Evolutionary conservation across 1,140 invertebrate species (phyloP).

Genomic region (Drosophila kikkawai): DNA sequence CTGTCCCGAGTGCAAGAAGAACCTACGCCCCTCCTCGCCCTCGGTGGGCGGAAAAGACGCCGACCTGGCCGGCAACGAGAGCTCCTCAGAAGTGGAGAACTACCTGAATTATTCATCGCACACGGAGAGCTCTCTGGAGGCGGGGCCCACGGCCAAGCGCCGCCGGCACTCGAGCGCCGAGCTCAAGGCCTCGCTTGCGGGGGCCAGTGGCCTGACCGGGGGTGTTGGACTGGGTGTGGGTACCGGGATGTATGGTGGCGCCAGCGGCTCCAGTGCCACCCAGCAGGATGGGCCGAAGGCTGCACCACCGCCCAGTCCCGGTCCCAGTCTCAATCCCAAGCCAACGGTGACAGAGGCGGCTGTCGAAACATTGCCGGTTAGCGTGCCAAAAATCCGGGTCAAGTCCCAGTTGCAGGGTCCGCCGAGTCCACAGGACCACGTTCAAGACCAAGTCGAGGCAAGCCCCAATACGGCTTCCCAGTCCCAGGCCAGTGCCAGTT

Average conservation of each 20-base stretch:
- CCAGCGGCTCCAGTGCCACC: constrained; percentile 40
- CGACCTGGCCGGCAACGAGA: constrained; percentile 75
- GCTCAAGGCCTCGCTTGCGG: constrained; percentile 48
- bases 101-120: constrained; percentile 81
- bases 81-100: constrained; percentile 80
- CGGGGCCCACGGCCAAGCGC: constrained; percentile 69
- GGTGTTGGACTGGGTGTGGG: constrained; percentile 8
- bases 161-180: constrained; percentile 75
- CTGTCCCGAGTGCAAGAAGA: constrained; percentile 96
- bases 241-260: neutral
- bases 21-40: constrained; percentile 91
- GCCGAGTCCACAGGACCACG: constrained; percentile 56
- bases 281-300: constrained; percentile 51
- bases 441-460: neutral
- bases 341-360: constrained; percentile 13
- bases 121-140: constrained; percentile 80
- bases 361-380: constrained; percentile 41
- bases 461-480: constrained; percentile 17
- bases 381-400: constrained; percentile 76
- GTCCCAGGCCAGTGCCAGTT: constrained; percentile 15
- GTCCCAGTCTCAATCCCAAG: constrained; percentile 14
- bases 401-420: constrained; percentile 76
- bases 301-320: constrained; percentile 16
- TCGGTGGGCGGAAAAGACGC: constrained; percentile 43
- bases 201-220: constrained; percentile 6